Conservation (phyloP, 2,113 vertebrate species). For the Psilopsiagon aurifrons region DNA sequence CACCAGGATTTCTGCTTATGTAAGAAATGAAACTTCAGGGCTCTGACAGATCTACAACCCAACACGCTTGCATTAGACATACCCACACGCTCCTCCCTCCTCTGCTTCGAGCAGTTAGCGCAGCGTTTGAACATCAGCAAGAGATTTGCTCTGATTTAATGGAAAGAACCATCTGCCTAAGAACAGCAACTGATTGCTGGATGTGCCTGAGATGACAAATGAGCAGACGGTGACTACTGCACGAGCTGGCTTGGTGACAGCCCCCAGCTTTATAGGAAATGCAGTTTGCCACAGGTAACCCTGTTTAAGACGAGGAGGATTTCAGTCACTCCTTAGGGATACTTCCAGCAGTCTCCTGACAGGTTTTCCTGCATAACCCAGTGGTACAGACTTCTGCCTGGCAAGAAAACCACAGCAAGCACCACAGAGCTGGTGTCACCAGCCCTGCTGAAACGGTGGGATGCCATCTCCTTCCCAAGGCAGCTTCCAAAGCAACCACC, state of each 20-base stretch:
- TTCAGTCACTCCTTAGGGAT: background rate
- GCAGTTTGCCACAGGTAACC: background rate
- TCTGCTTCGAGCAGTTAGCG: background rate
- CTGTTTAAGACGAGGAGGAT: background rate
- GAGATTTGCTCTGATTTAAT: background rate
- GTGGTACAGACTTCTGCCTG: background rate
- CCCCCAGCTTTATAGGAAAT: background rate
- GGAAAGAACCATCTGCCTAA: background rate
- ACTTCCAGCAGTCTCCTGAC: background rate
- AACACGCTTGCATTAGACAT: background rate
- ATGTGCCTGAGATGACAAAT: background rate
- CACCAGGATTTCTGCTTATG: background rate
- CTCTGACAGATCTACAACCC: background rate
- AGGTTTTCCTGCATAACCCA: accelerated
- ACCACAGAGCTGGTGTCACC: background rate
- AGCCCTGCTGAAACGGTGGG: background rate
- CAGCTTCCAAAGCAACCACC: background rate
- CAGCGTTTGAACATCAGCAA: background rate
- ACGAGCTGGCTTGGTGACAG: background rate
- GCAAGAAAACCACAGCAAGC: background rate
- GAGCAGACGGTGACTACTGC: background rate
- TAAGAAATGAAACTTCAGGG: background rate
- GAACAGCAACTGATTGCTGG: background rate
- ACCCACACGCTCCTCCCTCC: background rate
- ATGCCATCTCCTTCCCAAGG: background rate